A percentile compares a stretch with the other conserved stretches of the same genome.
These are phyloP conservation scores for Agrochola litura DNA, from an alignment of 2,888 invertebrate genomes.

Conservation along the genomic window DNA sequence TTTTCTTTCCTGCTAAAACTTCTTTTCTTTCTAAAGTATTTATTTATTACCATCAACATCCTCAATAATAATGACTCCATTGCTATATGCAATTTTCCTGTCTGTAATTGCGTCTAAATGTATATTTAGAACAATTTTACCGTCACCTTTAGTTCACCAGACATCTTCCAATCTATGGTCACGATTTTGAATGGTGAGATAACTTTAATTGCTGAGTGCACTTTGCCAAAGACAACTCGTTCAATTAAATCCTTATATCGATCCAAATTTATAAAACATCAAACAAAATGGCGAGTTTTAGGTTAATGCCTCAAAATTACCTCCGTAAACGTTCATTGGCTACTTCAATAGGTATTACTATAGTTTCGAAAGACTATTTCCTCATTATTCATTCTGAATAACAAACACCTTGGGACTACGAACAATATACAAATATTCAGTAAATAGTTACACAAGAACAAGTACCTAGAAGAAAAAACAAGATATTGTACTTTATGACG, in stretches of 20 bases:
- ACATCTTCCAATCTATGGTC: slow-evolving; percentile 54
- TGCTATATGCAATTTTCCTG: background rate
- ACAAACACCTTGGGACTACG: slow-evolving; percentile 44
- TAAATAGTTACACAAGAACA: slow-evolving; percentile 32
- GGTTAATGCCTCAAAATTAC: slow-evolving; percentile 2
- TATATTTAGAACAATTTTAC: slow-evolving; percentile 31
- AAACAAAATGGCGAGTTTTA: slow-evolving; percentile 1
- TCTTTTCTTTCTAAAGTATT: background rate
- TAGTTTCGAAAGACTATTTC: slow-evolving; percentile 44
- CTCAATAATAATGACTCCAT: background rate
- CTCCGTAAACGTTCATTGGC: slow-evolving; percentile 6
- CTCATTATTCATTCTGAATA: slow-evolving; percentile 45
- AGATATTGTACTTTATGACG: background rate
- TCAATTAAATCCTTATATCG: slow-evolving; percentile 37
- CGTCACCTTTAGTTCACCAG: slow-evolving; percentile 13
- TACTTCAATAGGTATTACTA: slow-evolving; percentile 21
- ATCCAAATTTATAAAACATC: background rate
- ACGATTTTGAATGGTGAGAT: slow-evolving; percentile 53
- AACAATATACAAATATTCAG: slow-evolving; percentile 46
- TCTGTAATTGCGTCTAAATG: slow-evolving; percentile 14
- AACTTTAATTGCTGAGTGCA: slow-evolving; percentile 42
- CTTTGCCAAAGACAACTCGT: slow-evolving; percentile 20
- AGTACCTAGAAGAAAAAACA: slow-evolving; percentile 27
- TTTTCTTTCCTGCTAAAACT: background rate
- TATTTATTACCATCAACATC: background rate